Evolutionary conservation across 2,888 invertebrate genomes (phyloP).

Genomic region (Leptogaster cylindrica): DNA sequence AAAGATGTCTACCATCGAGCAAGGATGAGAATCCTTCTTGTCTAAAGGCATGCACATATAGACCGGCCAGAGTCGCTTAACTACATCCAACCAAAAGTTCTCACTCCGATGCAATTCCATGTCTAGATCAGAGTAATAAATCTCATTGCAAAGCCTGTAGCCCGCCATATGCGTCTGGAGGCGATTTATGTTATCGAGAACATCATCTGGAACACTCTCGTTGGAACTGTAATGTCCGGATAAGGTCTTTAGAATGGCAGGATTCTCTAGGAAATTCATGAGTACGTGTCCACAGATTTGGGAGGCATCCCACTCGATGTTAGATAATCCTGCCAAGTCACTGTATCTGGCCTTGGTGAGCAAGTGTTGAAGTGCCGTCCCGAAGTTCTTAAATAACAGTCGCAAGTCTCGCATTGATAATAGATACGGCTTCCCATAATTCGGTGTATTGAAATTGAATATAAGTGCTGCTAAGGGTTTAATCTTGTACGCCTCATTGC

Average conservation of each 20-base stretch:
- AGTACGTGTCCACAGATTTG: constrained; percentile 84
- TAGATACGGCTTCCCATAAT: constrained; percentile 70
- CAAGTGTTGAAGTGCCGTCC: constrained; percentile 84
- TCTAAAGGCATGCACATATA: constrained; percentile 79
- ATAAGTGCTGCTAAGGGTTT: constrained; percentile 82
- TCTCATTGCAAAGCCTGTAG: constrained; percentile 77
- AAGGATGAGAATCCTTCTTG: constrained; percentile 82
- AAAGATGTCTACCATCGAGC: constrained; percentile 84
- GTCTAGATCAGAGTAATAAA: constrained; percentile 84
- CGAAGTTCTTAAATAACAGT: constrained; percentile 83
- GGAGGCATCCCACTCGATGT: constrained; percentile 93
- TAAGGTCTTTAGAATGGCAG: constrained; percentile 67
- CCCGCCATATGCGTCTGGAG: constrained; percentile 78
- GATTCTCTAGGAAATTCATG: constrained; percentile 78
- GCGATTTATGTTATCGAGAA: constrained; percentile 69
- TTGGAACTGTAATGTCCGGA: constrained; percentile 78
- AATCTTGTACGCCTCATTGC: constrained; percentile 66
- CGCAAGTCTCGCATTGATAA: constrained; percentile 79
- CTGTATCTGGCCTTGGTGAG: constrained; percentile 81
- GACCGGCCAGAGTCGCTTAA: constrained; percentile 78
- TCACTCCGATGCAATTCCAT: constrained; percentile 78
- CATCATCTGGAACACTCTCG: constrained; percentile 71
- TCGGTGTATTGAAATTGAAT: constrained; percentile 79
- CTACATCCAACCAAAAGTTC: constrained; percentile 83
- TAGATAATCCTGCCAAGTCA: constrained; percentile 83